A percentile compares a stretch with the other conserved stretches of the same genome.
phyloP scores from a whole-genome alignment of 2,888 invertebrate species.

The Chloroclystis v-ata region DNA sequence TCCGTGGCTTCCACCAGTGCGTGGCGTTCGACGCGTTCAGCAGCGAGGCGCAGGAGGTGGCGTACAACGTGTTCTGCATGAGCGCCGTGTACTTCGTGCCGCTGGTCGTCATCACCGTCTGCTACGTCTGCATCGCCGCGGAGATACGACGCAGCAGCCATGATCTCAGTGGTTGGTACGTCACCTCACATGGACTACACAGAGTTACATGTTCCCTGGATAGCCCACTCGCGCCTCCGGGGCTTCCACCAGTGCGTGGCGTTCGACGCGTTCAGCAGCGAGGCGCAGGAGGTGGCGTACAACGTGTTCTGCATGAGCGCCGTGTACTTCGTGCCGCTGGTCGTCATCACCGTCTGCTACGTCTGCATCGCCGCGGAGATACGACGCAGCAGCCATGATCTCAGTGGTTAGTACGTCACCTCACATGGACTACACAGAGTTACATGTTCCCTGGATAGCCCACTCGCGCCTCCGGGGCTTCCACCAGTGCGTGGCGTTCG shows the following conservation, averaged over 20 bases:
- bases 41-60: constrained; percentile 79
- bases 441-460: constrained; percentile 82
- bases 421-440: too few species aligned
- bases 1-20: constrained; percentile 84
- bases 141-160: constrained; percentile 83
- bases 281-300: constrained; percentile 82
- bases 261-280: constrained; percentile 83
- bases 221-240: constrained; percentile 79
- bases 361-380: constrained; percentile 86
- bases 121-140: constrained; percentile 85
- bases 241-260: constrained; percentile 87
- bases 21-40: constrained; percentile 86
- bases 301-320: constrained; percentile 84
- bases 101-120: constrained; percentile 82
- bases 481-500: constrained; percentile 87
- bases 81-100: constrained; percentile 87
- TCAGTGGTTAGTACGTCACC: constrained; percentile 72
- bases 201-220: constrained; percentile 80
- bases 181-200: too few species aligned
- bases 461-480: constrained; percentile 82
- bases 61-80: constrained; percentile 85
- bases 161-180: constrained; percentile 74
- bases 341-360: constrained; percentile 85
- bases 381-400: constrained; percentile 80
- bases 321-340: constrained; percentile 86